phyloP scores from a whole-genome alignment of 1,140 invertebrate species.

The Metaphire vulgaris region DNA sequence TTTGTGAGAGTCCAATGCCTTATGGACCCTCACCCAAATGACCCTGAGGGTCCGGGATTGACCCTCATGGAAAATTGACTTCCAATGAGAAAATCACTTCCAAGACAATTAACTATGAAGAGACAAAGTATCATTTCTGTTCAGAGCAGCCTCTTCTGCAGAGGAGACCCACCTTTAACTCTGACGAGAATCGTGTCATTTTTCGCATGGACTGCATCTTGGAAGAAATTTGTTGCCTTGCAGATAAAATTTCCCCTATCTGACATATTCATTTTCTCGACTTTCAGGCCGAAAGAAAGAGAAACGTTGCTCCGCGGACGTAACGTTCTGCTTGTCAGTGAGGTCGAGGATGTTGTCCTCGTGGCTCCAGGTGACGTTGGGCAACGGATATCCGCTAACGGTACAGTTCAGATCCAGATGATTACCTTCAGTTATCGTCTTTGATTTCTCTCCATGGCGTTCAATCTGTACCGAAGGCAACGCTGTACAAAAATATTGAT shows the following conservation, averaged over 20 bases:
- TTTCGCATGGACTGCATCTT: background rate
- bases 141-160: background rate
- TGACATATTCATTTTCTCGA: background rate
- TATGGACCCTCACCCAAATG: too few species aligned
- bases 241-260: background rate
- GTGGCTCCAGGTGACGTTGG: background rate
- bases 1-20: background rate
- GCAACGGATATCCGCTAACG: background rate
- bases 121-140: background rate
- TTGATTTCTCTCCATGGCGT: background rate
- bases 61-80: too few species aligned
- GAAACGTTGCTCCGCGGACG: background rate
- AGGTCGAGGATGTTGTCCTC: background rate
- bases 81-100: background rate
- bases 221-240: background rate
- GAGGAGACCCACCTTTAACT: background rate
- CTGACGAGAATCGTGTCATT: background rate
- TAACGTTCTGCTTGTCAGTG: background rate
- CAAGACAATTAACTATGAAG: background rate
- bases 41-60: too few species aligned
- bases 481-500: too few species aligned
- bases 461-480: background rate
- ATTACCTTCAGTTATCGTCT: background rate
- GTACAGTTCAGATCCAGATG: background rate
- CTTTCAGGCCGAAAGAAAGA: background rate